phyloP scores from a whole-genome alignment of 2,113 vertebrate genomes.

The Chaetorhynchus papuensis region DNA sequence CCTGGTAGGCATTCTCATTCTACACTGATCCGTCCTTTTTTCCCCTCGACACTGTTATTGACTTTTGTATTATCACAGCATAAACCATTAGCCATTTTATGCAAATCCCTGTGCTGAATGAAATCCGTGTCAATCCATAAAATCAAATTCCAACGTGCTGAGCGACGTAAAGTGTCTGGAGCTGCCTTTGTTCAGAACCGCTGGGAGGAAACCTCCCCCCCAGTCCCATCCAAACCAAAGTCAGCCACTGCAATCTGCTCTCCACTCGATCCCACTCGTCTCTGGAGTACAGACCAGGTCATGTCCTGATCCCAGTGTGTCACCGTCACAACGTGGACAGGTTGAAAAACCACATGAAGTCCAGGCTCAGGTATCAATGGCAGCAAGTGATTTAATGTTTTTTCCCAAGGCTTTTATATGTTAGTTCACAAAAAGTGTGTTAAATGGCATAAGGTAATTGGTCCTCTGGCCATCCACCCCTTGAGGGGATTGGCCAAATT shows the following conservation, averaged over 20 bases:
- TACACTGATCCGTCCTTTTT: background rate
- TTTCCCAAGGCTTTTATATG: too few species aligned
- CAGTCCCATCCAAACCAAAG: background rate
- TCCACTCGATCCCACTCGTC: background rate
- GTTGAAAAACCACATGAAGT: too few species aligned
- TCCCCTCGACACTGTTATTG: background rate
- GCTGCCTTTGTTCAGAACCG: background rate
- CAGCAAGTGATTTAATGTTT: too few species aligned
- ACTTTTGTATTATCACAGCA: background rate
- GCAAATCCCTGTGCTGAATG: background rate
- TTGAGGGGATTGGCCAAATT: too few species aligned
- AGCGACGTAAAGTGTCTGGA: rapidly evolving
- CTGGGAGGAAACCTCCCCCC: background rate
- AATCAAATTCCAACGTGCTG: background rate
- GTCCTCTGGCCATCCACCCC: too few species aligned
- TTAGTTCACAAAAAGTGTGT: too few species aligned
- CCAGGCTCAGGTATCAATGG: too few species aligned
- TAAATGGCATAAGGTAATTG: too few species aligned
- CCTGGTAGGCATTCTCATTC: background rate
- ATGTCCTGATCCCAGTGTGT: background rate
- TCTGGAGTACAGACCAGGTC: background rate
- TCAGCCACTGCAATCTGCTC: background rate
- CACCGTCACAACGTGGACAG: too few species aligned
- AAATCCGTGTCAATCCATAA: background rate
- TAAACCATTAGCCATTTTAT: background rate